Evolutionary conservation across 2,113 vertebrate species (phyloP).

Genomic region (Athene cunicularia): DNA sequence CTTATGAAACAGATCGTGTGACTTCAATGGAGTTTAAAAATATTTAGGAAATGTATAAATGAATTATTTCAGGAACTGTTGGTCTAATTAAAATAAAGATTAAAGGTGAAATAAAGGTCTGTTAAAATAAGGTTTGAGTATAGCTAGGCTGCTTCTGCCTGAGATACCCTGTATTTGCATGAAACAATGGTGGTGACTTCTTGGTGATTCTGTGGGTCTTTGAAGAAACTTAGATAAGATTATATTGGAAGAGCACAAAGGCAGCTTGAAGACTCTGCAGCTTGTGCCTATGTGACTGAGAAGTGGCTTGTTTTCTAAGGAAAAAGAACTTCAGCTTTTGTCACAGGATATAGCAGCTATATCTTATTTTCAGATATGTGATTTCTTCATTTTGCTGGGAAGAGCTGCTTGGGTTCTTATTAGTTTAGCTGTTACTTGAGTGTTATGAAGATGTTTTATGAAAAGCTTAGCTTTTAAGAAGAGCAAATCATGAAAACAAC

Average conservation of each 20-base stretch:
- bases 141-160: neutral
- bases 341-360: neutral
- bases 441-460: neutral
- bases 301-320: neutral
- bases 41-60: neutral
- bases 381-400: neutral
- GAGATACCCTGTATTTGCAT: fast-evolving
- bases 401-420: neutral
- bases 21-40: neutral
- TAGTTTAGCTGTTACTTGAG: neutral
- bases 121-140: neutral
- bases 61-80: neutral
- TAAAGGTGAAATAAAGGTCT: too few species aligned
- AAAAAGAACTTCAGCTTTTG: neutral
- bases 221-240: neutral
- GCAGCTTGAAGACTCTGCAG: neutral
- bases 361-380: neutral
- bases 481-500: neutral
- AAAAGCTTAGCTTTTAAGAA: neutral
- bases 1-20: neutral
- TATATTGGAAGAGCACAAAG: neutral
- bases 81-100: neutral
- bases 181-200: neutral
- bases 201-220: neutral
- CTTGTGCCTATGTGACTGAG: fast-evolving